phyloP scores from a whole-genome alignment of 2,797 vertebrate species.

The Tinamus major region DNA sequence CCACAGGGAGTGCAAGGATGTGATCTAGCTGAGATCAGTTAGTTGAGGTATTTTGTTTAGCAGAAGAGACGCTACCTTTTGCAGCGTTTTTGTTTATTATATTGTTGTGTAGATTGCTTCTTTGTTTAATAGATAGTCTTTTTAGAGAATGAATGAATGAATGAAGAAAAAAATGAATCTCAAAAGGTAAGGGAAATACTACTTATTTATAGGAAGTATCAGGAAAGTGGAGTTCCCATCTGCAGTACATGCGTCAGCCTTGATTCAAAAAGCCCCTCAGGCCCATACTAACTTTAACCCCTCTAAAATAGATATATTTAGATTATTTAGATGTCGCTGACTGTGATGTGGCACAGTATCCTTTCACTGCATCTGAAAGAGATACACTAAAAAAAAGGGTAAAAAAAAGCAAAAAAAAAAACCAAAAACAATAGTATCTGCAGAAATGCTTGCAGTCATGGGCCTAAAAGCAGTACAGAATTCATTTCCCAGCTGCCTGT shows the following conservation, averaged over 20 bases:
- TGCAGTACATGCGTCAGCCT: not conserved
- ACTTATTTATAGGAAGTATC: not conserved
- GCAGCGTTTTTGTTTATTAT: not conserved
- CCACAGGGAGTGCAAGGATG: not conserved
- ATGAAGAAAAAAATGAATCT: not conserved
- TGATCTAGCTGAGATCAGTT: rapidly evolving
- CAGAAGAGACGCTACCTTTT: not conserved
- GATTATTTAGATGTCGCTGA: not conserved
- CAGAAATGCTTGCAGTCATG: not conserved
- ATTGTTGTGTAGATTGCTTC: not conserved
- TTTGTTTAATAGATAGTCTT: not conserved
- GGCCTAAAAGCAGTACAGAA: rapidly evolving
- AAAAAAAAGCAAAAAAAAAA: too few relatives aligned
- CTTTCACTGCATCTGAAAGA: not conserved
- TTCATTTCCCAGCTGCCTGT: not conserved
- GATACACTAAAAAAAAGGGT: not conserved
- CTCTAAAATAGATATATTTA: not conserved
- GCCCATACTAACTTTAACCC: not conserved
- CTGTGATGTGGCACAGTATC: not conserved
- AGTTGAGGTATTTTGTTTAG: not conserved
- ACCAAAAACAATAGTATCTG: rapidly evolving
- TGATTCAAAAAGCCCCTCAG: not conserved
- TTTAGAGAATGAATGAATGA: not conserved
- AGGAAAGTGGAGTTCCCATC: not conserved
- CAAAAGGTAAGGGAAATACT: not conserved